Conservation (phyloP, 2,797 vertebrate genomes). For the Poeciliopsis paucimaculata region DNA sequence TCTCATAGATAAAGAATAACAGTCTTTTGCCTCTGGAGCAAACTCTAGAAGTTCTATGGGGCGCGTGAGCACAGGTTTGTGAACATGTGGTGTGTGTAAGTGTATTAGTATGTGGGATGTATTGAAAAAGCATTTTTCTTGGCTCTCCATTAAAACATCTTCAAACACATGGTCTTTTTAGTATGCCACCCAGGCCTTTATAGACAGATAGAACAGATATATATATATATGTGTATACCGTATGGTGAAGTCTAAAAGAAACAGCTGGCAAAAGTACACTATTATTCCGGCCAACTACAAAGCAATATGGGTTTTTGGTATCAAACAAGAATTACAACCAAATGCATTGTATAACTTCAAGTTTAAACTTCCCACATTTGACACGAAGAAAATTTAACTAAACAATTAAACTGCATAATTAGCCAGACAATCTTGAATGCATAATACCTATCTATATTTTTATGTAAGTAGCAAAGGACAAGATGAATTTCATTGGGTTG, state of each 20-base stretch:
- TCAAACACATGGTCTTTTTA: background rate
- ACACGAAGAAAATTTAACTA: background rate
- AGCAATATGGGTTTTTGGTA: background rate
- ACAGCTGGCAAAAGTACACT: background rate
- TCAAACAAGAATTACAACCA: background rate
- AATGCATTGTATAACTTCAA: background rate
- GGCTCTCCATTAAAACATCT: background rate
- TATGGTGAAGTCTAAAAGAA: background rate
- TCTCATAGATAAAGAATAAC: background rate
- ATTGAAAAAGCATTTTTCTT: background rate
- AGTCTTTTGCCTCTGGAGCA: background rate
- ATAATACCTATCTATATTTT: background rate
- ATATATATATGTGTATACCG: no score
- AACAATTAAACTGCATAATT: background rate
- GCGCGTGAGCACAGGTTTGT: background rate
- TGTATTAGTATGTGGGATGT: background rate
- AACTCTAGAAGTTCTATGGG: background rate
- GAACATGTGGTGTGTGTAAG: background rate
- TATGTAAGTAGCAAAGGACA: background rate
- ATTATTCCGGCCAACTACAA: background rate
- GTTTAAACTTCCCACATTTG: background rate
- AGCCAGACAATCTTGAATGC: background rate
- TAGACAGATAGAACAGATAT: no score
- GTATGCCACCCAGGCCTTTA: no score
- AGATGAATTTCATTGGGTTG: background rate